Conservation (phyloP, 2,888 invertebrate genomes). For the Noctua janthina region DNA sequence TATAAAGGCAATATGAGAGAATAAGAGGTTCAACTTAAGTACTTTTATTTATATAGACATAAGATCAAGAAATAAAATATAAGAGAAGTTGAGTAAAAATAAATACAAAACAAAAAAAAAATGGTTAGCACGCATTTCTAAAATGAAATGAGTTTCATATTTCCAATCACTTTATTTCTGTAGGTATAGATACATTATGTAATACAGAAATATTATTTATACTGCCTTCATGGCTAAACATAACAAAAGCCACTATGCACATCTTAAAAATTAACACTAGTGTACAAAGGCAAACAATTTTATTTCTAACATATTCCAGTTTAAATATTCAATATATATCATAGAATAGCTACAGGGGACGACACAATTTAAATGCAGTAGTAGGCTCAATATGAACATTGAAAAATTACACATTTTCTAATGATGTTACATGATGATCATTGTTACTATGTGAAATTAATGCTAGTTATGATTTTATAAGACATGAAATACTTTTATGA, state of each 20-base stretch:
- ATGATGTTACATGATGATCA: slow-evolving; percentile 16
- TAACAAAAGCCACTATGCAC: slow-evolving; percentile 5
- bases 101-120: slow-evolving; percentile 7
- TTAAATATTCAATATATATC: slow-evolving; percentile 9
- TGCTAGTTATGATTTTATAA: slow-evolving; percentile 17
- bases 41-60: slow-evolving; percentile 33
- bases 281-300: slow-evolving; percentile 12
- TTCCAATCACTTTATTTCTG: slow-evolving; percentile 20
- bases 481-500: slow-evolving; percentile 21
- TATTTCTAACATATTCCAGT: slow-evolving; percentile 19
- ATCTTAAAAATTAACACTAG: slow-evolving; percentile 18
- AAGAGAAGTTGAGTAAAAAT: background rate
- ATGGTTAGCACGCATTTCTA: slow-evolving; percentile 23
- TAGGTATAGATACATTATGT: slow-evolving; percentile 4
- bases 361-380: slow-evolving; percentile 59
- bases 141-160: slow-evolving; percentile 16
- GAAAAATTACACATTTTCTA: slow-evolving; percentile 42
- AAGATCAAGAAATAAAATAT: background rate
- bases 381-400: slow-evolving; percentile 33
- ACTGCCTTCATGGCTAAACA: background rate
- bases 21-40: slow-evolving; percentile 40
- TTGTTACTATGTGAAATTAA: slow-evolving; percentile 21
- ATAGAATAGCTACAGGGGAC: slow-evolving; percentile 29
- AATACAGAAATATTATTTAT: slow-evolving; percentile 12
- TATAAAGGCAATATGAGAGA: background rate